A percentile compares a stretch with the other conserved stretches of the same genome.
Conservation (phyloP, 2,113 vertebrate species). For the Lampris incognitus region DNA sequence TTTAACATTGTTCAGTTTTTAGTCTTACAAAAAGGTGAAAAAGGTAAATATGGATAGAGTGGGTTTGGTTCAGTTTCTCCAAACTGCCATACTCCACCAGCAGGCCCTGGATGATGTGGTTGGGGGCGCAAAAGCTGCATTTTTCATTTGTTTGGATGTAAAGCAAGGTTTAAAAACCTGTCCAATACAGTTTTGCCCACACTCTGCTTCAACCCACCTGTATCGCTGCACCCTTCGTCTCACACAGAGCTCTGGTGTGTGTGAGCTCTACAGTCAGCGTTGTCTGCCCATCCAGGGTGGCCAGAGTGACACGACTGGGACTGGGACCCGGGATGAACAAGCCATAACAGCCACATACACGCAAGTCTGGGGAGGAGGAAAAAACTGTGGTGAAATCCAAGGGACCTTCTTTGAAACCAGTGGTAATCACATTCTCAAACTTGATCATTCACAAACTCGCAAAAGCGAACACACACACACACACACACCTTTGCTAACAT, state of each 20-base stretch:
- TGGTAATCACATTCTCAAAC: too few species aligned
- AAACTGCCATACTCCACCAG: too few species aligned
- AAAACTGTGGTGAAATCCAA: neutral
- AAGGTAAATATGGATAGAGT: too few species aligned
- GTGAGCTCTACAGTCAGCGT: constrained; percentile 79
- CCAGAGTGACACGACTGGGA: constrained; percentile 73
- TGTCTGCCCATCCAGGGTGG: constrained; percentile 74
- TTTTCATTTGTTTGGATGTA: neutral
- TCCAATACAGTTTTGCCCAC: neutral
- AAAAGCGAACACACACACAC: neutral
- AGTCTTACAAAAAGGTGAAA: too few species aligned
- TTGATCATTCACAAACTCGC: too few species aligned
- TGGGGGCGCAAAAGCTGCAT: too few species aligned
- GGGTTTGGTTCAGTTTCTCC: too few species aligned
- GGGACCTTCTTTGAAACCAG: neutral
- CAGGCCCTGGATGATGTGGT: too few species aligned
- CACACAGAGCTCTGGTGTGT: constrained; percentile 77
- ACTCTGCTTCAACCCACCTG: constrained; percentile 67
- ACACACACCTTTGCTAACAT: constrained; percentile 80
- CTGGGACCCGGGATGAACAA: constrained; percentile 64
- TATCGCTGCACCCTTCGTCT: constrained; percentile 72
- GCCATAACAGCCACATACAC: constrained; percentile 81
- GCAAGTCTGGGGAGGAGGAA: constrained; percentile 67
- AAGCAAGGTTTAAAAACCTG: neutral
- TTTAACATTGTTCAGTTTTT: too few species aligned